A percentile compares a stretch with the other conserved stretches of the same genome.
These are phyloP conservation scores for Gibbula magus DNA, from an alignment of 2,888 invertebrate genomes.

Conservation along the genomic window DNA sequence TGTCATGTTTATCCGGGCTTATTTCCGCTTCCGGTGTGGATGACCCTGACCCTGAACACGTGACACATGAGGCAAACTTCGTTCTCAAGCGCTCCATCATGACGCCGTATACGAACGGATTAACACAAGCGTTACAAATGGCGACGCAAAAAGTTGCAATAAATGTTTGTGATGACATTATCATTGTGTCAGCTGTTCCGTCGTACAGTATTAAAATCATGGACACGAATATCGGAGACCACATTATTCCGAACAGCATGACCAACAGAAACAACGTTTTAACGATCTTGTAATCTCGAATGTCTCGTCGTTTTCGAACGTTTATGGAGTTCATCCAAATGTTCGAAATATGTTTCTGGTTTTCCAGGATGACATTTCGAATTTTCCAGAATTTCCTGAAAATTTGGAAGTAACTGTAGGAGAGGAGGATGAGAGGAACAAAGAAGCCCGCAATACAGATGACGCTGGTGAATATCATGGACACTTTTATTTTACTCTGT, in stretches of 20 bases:
- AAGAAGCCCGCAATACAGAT: conserved; percentile 45
- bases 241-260: conserved; percentile 56
- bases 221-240: conserved; percentile 56
- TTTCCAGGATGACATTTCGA: conserved; percentile 8
- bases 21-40: conserved; percentile 1
- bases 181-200: conserved; percentile 37
- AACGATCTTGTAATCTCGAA: conserved; percentile 50
- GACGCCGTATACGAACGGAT: conserved; percentile 61
- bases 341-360: conserved; percentile 9
- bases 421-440: conserved; percentile 48
- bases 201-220: conserved; percentile 55
- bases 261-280: conserved; percentile 56
- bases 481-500: conserved; percentile 30
- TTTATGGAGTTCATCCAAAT: background rate
- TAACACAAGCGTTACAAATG: conserved; percentile 56
- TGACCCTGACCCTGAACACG: conserved; percentile 9
- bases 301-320: conserved; percentile 31
- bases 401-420: conserved; percentile 52
- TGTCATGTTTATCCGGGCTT: conserved; percentile 5
- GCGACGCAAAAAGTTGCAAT: conserved; percentile 49
- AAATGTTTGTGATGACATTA: conserved; percentile 51
- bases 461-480: conserved; percentile 42
- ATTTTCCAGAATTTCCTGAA: conserved; percentile 41
- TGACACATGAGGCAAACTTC: conserved; percentile 25
- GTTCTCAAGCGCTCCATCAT: conserved; percentile 46